Base-by-base conservation (phyloP, 2,888 invertebrate genomes). In the Drosophila ezoana region DNA sequence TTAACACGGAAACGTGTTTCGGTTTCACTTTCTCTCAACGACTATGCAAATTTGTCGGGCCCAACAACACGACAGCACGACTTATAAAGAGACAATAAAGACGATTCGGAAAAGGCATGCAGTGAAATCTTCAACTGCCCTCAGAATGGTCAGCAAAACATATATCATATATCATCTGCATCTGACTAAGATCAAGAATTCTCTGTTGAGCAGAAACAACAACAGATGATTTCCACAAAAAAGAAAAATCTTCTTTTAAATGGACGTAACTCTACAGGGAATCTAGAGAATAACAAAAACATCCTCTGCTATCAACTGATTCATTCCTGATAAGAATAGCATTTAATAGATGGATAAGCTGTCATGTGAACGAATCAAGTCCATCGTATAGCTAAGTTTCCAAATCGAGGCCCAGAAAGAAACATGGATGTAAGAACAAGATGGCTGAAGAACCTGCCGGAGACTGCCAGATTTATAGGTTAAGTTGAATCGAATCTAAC, bases 31-130 rank as follows among this genome's bases (percentile, higher is more conserved):
- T 74, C 74, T 54, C 73, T 69, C 40, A 6, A n/a, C 56, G 38
- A 32, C 59, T 69, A 74, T 74, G 74, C 56, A 74, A 74, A 74
- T 74, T 74, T 59, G 61, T 62, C 52, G 57, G 63, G 57, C 56
- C 45, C 54, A 71, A 37, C 52, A 44, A 38, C 47, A 63, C 57
- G 65, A 66, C 33, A 37, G 28, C 41, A 14, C 47, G 65, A 60
- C 72, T 41, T 52, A 63, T 63, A 48, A 48, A 41, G 56, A 63
- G 44, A 59, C 61, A 61, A 67, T 49, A 41, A 40, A 52, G 64
- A 20, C 54, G 33, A 52, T 35, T 62, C 70, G 38, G 69, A 47
- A 62, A 74, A 52, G 70, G 74, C 58, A 70, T 69, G 56, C 58
- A 70, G 74, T 62, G 74, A 74, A 74, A 74, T 70, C 70, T 73